Evolutionary conservation across 1,140 invertebrate species (phyloP).

Genomic region (Saxidomus purpurata): DNA sequence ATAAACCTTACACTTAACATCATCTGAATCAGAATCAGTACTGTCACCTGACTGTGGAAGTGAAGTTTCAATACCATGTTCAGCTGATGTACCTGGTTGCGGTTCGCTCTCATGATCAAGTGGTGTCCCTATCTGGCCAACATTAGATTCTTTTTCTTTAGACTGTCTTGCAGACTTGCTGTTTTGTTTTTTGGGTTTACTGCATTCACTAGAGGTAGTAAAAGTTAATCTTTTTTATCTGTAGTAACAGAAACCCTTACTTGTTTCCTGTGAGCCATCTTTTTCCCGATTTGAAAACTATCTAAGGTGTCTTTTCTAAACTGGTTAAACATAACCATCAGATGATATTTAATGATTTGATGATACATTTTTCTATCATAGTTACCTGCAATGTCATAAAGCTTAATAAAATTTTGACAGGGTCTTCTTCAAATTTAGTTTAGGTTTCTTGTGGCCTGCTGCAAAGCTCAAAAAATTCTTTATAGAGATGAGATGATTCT

Average conservation of each 20-base stretch:
- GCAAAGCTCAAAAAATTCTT: background rate
- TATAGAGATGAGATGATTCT: slow-evolving; percentile 1
- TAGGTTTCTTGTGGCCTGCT: background rate
- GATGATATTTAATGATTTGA: slow-evolving; percentile 12
- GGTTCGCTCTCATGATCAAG: background rate
- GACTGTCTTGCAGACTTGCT: background rate
- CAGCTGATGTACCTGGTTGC: background rate
- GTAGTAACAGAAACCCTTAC: background rate
- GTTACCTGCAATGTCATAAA: background rate
- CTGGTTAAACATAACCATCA: slow-evolving; percentile 47
- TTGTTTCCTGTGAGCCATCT: slow-evolving; percentile 39
- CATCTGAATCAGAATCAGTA: no score
- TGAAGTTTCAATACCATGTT: background rate
- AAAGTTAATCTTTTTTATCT: background rate
- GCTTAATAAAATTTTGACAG: background rate
- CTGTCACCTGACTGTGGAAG: no score
- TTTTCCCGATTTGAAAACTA: slow-evolving; percentile 16
- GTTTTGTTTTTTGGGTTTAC: background rate
- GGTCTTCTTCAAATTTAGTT: background rate
- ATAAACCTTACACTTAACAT: slow-evolving; percentile 8
- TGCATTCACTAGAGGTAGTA: background rate
- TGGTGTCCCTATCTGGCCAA: background rate
- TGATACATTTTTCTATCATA: background rate
- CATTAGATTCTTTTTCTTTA: background rate
- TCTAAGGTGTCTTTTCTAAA: slow-evolving; percentile 43